Percentiles rank a stretch among this genome's conserved stretches.
These are phyloP conservation scores for Luidia sarsii DNA, from an alignment of 53 echinoderm and acorn worm genomes.

Conservation along the genomic window DNA sequence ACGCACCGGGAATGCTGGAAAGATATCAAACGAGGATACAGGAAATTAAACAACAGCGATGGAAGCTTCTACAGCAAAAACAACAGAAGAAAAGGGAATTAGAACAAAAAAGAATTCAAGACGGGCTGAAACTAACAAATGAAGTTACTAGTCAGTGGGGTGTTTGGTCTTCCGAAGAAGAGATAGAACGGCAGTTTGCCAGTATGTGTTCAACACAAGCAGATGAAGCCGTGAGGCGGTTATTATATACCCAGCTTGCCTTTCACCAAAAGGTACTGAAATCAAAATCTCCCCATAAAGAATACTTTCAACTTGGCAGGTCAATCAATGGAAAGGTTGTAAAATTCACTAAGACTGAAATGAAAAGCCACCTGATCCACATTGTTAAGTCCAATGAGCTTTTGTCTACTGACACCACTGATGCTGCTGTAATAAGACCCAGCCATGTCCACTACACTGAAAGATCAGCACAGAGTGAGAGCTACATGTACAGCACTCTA, in stretches of 20 bases:
- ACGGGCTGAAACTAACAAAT: not conserved
- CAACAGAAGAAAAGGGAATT: conserved; percentile 15
- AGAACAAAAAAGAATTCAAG: conserved; percentile 3
- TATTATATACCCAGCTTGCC: conserved; percentile 11
- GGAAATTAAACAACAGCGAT: too few species aligned
- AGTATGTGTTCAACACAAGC: not conserved
- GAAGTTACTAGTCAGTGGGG: conserved; percentile 8
- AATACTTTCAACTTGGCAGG: conserved; percentile 16
- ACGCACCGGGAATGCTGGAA: too few species aligned
- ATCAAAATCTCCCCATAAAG: conserved; percentile 19
- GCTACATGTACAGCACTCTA: too few species aligned
- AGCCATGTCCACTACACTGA: not conserved
- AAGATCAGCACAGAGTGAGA: not conserved
- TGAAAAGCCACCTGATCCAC: not conserved
- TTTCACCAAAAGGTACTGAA: conserved; percentile 12
- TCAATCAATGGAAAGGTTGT: not conserved
- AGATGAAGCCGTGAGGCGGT: conserved; percentile 14
- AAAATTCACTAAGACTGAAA: not conserved
- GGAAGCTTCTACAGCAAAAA: conserved; percentile 6
- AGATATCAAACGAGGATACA: too few species aligned
- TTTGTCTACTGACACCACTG: not conserved
- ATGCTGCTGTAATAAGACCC: not conserved
- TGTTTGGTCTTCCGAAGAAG: conserved; percentile 12
- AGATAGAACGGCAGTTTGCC: not conserved
- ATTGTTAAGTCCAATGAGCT: not conserved